A percentile compares a stretch with the other conserved stretches of the same genome.
These are phyloP conservation scores for Agrenia bidenticulata DNA, from an alignment of 2,888 invertebrate genomes.

Conservation along the genomic window DNA sequence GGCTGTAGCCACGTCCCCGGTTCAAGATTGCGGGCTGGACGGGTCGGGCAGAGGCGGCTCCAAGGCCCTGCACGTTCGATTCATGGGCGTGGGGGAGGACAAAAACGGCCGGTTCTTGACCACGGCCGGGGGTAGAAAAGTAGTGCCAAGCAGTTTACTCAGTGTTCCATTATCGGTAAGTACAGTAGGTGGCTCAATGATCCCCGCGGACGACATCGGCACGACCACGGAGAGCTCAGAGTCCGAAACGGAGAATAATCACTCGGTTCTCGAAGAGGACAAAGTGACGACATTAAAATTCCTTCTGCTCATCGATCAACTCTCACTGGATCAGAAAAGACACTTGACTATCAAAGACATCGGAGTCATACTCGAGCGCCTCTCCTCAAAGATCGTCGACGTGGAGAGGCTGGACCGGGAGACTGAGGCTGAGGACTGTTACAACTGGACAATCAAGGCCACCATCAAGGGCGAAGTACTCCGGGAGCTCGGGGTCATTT, in stretches of 20 bases:
- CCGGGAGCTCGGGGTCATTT: conserved; percentile 87
- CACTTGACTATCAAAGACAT: conserved; percentile 86
- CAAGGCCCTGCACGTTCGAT: conserved; percentile 52
- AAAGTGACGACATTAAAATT: conserved; percentile 87
- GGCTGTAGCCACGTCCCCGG: conserved; percentile 88
- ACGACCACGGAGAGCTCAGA: conserved; percentile 82
- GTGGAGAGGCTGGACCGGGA: conserved; percentile 89
- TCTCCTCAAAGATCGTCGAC: conserved; percentile 89
- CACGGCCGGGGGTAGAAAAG: conserved; percentile 39
- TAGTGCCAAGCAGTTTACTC: conserved; percentile 54
- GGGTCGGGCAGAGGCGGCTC: conserved; percentile 55
- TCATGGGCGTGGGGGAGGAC: conserved; percentile 55
- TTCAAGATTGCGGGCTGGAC: conserved; percentile 70
- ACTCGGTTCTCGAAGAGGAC: conserved; percentile 89
- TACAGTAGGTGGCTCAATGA: conserved; percentile 55
- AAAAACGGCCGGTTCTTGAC: conserved; percentile 67
- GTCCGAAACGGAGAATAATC: conserved; percentile 78
- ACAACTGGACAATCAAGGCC: conserved; percentile 96
- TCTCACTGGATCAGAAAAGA: conserved; percentile 87
- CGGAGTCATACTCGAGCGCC: conserved; percentile 87
- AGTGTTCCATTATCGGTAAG: conserved; percentile 52
- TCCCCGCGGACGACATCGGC: conserved; percentile 52
- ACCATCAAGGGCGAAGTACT: conserved; percentile 83
- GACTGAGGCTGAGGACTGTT: conserved; percentile 81
- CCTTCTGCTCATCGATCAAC: conserved; percentile 86